phyloP scores from a whole-genome alignment of 2,797 vertebrate species.

The Eulemur mongoz region DNA sequence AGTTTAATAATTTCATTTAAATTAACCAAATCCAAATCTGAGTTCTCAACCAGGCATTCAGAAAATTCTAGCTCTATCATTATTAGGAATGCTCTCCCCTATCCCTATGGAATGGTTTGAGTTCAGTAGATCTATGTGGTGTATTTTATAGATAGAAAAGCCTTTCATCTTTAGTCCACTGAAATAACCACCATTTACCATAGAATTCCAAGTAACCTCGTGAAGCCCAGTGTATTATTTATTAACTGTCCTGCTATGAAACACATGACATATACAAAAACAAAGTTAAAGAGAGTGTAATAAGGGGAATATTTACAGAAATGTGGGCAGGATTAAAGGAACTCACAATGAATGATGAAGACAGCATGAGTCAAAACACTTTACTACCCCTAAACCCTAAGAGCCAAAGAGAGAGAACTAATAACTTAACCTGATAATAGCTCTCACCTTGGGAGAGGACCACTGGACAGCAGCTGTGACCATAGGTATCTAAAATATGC shows the following conservation, averaged over 20 bases:
- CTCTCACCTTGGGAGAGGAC: background rate
- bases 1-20: conserved; percentile 25
- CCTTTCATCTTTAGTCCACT: background rate
- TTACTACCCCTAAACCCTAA: background rate
- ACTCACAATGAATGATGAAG: background rate
- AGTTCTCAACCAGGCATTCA: background rate
- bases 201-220: background rate
- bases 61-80: background rate
- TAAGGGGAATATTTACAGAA: background rate
- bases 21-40: background rate
- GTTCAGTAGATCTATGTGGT: background rate
- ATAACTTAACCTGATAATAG: background rate
- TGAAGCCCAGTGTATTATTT: background rate
- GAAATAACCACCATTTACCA: background rate
- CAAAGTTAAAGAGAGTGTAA: background rate
- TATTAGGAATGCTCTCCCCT: background rate
- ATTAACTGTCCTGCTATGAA: background rate
- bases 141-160: background rate
- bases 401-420: background rate
- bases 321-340: background rate
- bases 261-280: background rate
- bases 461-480: background rate
- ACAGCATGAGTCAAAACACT: background rate
- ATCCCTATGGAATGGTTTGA: background rate
- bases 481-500: background rate